phyloP scores from a whole-genome alignment of 2,113 vertebrate genomes.

The Otis tarda region DNA sequence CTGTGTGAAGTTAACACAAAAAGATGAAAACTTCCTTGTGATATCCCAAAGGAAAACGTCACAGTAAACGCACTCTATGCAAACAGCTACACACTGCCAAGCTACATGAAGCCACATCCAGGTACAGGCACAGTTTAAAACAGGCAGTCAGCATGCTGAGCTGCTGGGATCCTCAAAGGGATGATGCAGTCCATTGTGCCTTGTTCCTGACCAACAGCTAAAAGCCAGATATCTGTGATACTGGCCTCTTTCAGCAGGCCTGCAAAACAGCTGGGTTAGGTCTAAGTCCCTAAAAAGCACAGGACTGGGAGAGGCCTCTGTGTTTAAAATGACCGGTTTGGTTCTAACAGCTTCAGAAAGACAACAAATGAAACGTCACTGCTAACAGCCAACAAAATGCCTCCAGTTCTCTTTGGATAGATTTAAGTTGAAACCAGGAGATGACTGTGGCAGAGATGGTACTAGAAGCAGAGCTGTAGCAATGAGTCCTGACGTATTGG shows the following conservation, averaged over 20 bases:
- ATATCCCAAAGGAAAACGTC: background rate
- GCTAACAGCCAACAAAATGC: background rate
- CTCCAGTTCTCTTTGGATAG: background rate
- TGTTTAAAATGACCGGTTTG: background rate
- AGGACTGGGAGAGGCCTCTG: background rate
- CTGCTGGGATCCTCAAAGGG: background rate
- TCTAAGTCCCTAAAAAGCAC: background rate
- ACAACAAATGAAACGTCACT: background rate
- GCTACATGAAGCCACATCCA: background rate
- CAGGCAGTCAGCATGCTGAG: background rate
- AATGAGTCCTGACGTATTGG: accelerated
- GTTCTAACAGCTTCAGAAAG: background rate
- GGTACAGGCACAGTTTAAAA: background rate
- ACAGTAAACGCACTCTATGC: background rate
- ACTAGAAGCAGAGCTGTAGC: background rate
- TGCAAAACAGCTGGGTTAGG: background rate
- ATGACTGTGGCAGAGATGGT: background rate
- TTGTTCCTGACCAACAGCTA: background rate
- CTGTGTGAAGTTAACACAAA: background rate
- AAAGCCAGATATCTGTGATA: background rate
- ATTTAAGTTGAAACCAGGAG: background rate
- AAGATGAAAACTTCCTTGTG: background rate
- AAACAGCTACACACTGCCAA: background rate
- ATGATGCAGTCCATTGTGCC: background rate
- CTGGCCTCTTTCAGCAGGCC: background rate